Base-by-base conservation (phyloP, 2,888 invertebrate genomes). In the Griposia aprilina region DNA sequence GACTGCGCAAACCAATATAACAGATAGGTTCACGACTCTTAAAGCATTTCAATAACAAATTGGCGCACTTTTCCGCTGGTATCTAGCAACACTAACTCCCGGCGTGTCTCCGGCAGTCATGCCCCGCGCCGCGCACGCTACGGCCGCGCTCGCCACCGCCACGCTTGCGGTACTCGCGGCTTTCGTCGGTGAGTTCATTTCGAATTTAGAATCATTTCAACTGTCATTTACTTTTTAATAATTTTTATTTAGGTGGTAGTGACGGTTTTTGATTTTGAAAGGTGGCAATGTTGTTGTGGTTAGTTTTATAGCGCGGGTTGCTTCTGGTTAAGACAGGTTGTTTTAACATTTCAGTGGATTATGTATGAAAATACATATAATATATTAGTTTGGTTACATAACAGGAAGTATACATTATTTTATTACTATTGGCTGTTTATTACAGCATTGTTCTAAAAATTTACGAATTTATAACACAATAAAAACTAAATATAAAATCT, bases 111-210 rank as follows among this genome's bases (percentile, higher is more conserved):
- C 92, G 92, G 90, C 93, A 94, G 95, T 93, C 94, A 96, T 96
- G 96, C 85, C 93, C 83, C 95, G 95, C 87, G 93, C 90, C 85
- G 90, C 92, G 88, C 85, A 90, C 81, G 90, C 85, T 57, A 84
- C 87, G 90, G 90, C 90, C 85, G 90, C 90, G 88, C 84, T 90
- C 74, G 86, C 88, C 79, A 90, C 93, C 87, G 92, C 92, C 82
- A 90, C 91, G 48, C 83, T 95, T 80, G 91, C 95, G 82, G 90
- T 94, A 50, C 91, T 96, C 90, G 92, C 93, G 91, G 92, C 96
- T 86, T 90, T 95, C 91, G 95, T 93, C 93, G 95, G 96, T 96
- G 94, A 96, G 96, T 88, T 80, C 36, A 88, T 78, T 85, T 85
- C 84, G 75, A 84, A 79, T 81, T 72, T 77, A 67, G 65, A 81